Conservation (phyloP, 2,888 invertebrate species). For the Limnephilus rhombicus region DNA sequence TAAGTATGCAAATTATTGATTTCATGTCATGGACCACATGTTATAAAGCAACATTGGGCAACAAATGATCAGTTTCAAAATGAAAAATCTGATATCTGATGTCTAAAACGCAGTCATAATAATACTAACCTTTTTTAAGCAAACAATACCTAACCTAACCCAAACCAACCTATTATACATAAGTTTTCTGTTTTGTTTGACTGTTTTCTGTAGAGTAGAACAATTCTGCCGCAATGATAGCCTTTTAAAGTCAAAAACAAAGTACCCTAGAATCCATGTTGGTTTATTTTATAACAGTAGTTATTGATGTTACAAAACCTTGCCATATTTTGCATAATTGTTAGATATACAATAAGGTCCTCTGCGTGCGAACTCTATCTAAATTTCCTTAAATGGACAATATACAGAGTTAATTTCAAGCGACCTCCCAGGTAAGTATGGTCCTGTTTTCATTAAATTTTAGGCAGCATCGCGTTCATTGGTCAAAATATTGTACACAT, state of each 20-base stretch:
- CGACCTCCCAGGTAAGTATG: no score
- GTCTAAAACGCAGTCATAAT: neutral
- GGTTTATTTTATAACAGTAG: neutral
- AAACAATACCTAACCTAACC: neutral
- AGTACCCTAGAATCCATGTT: neutral
- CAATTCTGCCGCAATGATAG: neutral
- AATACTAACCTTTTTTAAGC: neutral
- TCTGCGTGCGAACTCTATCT: no score
- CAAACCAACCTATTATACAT: neutral
- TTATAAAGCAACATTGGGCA: neutral
- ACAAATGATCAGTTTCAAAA: neutral
- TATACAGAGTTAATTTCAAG: no score
- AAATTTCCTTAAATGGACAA: no score
- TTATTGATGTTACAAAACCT: no score
- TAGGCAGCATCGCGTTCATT: no score
- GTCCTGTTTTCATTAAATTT: no score
- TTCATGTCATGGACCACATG: neutral
- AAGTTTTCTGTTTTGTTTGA: neutral
- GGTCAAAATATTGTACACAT: no score
- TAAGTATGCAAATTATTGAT: no score
- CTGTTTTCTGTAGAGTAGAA: neutral
- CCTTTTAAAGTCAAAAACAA: neutral
- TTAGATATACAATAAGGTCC: no score
- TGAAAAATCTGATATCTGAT: neutral
- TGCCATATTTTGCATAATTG: neutral